Conservation (phyloP, 64 coral and sea anemone species). For the Porites australiensis region DNA sequence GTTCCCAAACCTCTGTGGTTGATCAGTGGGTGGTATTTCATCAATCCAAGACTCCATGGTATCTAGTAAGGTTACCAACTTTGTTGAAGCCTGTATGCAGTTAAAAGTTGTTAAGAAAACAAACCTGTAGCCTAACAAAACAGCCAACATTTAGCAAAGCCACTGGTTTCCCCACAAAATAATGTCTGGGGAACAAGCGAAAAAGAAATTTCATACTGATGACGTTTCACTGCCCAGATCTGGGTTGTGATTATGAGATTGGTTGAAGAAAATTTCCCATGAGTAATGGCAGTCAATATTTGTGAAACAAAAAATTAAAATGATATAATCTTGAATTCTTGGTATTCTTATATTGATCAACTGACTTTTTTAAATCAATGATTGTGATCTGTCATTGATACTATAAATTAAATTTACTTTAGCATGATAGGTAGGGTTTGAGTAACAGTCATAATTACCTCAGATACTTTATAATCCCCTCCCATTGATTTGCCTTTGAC, state of each 20-base stretch:
- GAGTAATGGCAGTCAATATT: too few relatives aligned
- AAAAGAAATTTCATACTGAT: too few relatives aligned
- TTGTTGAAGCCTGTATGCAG: conserved; percentile 65
- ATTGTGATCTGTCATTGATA: not conserved
- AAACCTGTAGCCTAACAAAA: too few relatives aligned
- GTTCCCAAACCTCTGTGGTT: conserved; percentile 98
- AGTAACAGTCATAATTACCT: conserved; percentile 58
- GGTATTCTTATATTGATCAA: too few relatives aligned
- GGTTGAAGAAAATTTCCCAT: too few relatives aligned
- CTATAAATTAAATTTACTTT: not conserved
- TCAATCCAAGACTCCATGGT: conserved; percentile 91
- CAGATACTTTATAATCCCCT: conserved; percentile 67
- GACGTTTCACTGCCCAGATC: too few relatives aligned
- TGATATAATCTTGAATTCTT: too few relatives aligned
- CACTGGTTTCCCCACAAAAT: too few relatives aligned
- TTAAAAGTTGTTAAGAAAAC: not conserved
- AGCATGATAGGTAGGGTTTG: not conserved
- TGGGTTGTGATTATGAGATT: too few relatives aligned
- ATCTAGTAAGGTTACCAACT: conserved; percentile 77
- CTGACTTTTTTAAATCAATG: not conserved
- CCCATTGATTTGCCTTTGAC: conserved; percentile 83
- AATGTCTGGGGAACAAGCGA: too few relatives aligned
- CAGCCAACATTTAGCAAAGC: too few relatives aligned
- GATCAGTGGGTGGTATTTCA: conserved; percentile 83
- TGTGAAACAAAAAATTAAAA: too few relatives aligned